Base-by-base conservation (phyloP, 2,113 vertebrate species). In the Perca flavescens region DNA sequence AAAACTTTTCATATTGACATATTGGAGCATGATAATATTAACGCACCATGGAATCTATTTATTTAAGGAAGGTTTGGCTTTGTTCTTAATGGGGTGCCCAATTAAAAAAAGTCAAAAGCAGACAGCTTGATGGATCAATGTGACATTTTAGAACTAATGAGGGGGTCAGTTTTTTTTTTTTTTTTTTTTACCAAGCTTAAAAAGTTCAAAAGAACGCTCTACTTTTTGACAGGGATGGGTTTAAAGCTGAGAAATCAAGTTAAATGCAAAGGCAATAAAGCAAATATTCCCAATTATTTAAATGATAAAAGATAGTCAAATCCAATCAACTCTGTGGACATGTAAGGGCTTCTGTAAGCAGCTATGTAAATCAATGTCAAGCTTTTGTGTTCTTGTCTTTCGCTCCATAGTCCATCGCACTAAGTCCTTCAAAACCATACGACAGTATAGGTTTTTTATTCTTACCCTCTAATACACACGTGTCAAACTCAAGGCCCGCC, bases 41-140 rank as follows among this genome's bases (percentile, higher is more conserved):
- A 65, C 1, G 10, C 31, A 65, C 14, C 60, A 28, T n/a, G 22
- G 40, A 40, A 43, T 50, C 25, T 49, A 19, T 25, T 36, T 13
- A 54, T 40, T 40, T 40, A 47, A 71, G 43, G 10, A 47, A 69
- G 47, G 31, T 15, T 16, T 7, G 10, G 10, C 22, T 73, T 49
- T 57, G 40, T 28, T 73, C 8, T 63, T 21, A 13, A 56, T 63
- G 34, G 16, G n/a, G 1, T 56, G 10, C 12, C 52, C 3, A 5
- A 34, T 61, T 71, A 54, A 62, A 71, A 54, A 22, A 25, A 72
- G 49, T 54, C 52, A 40, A 49, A 5, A 52, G 43, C 62, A 58
- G 52, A 57, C 28, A 28, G 65, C 11, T 17, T 14, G 21, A 73
- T 66, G 62, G 43, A 80, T 73, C 52, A 58, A 50, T 50, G n/a